Percentiles rank a stretch among this genome's conserved stretches.
Evolutionary conservation across 2,113 vertebrate species (phyloP).

Genomic region (Vombatus ursinus): DNA sequence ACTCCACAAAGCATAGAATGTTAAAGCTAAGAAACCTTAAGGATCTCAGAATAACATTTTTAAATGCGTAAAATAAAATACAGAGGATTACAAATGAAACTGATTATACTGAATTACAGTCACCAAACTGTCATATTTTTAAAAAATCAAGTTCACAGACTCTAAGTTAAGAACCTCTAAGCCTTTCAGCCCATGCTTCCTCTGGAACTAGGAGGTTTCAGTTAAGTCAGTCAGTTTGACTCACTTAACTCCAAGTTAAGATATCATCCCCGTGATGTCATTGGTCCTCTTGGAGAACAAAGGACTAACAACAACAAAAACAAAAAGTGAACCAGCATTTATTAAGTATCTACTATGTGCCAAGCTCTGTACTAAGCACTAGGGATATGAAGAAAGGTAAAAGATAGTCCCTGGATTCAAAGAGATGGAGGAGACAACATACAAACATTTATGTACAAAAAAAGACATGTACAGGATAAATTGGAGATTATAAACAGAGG

Average conservation of each 20-base stretch:
- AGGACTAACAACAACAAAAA: neutral
- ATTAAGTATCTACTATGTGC: neutral
- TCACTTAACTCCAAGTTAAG: neutral
- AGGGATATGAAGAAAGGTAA: too few species aligned
- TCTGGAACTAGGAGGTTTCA: too few species aligned
- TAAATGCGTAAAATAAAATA: neutral
- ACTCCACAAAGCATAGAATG: neutral
- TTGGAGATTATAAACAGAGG: too few species aligned
- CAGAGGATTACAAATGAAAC: neutral
- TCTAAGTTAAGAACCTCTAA: neutral
- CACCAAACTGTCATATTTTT: neutral
- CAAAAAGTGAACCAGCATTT: neutral
- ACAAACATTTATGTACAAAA: too few species aligned
- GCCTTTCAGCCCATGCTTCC: too few species aligned
- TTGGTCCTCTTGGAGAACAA: neutral
- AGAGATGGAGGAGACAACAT: too few species aligned
- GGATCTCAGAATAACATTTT: neutral
- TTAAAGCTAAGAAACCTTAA: neutral
- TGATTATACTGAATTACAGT: neutral
- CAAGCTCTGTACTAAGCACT: neutral
- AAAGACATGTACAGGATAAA: too few species aligned
- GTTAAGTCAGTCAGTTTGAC: neutral
- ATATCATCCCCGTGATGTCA: neutral
- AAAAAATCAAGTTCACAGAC: neutral
- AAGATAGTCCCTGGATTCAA: too few species aligned